Evolutionary conservation across 2,888 invertebrate species (phyloP), one percentile per base, ranked within the genome.

Genomic region (Serrognathus titanus): DNA sequence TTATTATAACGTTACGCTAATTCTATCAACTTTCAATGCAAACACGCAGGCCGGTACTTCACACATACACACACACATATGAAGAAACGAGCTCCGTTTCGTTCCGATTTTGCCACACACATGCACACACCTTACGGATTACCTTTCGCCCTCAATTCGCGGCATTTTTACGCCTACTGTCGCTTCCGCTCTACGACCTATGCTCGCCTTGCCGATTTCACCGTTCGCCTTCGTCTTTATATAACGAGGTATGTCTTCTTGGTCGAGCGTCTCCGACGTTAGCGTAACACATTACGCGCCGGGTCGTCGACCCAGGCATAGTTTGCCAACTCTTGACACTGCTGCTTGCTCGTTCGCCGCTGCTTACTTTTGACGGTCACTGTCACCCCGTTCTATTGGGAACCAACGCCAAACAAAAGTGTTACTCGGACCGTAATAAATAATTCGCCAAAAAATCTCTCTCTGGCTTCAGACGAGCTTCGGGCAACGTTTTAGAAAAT

Each of bases 101-200:
- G 55, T 45, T 50, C 50, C 31, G 45, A 55, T 55, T 54, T 55
- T 43, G 49, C 49, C 49, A 43, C 49, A 55, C 39, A 38, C 47
- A 47, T 40, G 13, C 37, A 51, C 13, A 36, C 43, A 43, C 36
- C 35, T 48, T 37, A 74, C 71, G 76, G 73, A 71, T 76, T 76
- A 76, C 77, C 76, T 76, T 77, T 76, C 76, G 76, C 72, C 77
- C 77, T 76, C 76, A 72, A 72, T 77, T 76, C 70, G 73, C 72
- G 67, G 70, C 73, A 73, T 75, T 76, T 76, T 77, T 75, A 75
- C 74, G 74, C 76, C 75, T 76, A 75, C 74, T 75, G 72, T 57
- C 63, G 62, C 48, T 53, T 48, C 49, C 59, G 57, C 56, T 65
- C 59, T 31, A 67, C 53, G 71, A 74, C 71, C 39, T 61, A 59